A percentile compares a stretch with the other conserved stretches of the same genome.
These are phyloP conservation scores for Larimichthys crocea DNA, from an alignment of 2,113 vertebrate genomes.

Conservation along the genomic window DNA sequence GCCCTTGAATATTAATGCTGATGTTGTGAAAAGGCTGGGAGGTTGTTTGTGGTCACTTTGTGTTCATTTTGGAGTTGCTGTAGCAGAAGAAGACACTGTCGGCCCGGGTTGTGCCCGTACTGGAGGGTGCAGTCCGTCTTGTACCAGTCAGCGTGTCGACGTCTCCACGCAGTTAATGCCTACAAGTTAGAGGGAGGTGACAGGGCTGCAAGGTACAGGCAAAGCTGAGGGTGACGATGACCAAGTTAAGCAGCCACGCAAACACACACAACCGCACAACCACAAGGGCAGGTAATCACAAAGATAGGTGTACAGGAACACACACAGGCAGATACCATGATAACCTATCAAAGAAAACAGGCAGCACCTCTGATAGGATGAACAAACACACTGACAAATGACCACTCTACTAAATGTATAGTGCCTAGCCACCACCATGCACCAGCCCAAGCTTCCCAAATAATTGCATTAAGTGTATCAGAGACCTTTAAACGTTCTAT, in stretches of 20 bases:
- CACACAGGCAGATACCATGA: conserved; percentile 36
- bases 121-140: conserved; percentile 37
- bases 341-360: conserved; percentile 43
- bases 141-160: conserved; percentile 36
- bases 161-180: conserved; percentile 63
- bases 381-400: conserved; percentile 25
- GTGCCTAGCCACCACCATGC: conserved; percentile 61
- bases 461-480: not conserved
- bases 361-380: conserved; percentile 27
- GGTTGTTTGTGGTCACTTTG: conserved; percentile 44
- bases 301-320: conserved; percentile 13
- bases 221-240: conserved; percentile 66
- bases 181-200: conserved; percentile 84
- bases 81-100: conserved; percentile 27
- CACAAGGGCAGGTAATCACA: conserved; percentile 11
- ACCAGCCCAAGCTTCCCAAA: conserved; percentile 33
- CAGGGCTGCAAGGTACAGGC: conserved; percentile 73
- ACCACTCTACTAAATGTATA: conserved; percentile 20
- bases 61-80: conserved; percentile 30
- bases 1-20: conserved; percentile 54
- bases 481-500: conserved; percentile 21
- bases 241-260: conserved; percentile 46
- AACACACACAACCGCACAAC: conserved; percentile 20
- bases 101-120: not conserved
- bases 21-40: conserved; percentile 25